phyloP scores from a whole-genome alignment of 1,140 invertebrate species.

The Ceratitis capitata region DNA sequence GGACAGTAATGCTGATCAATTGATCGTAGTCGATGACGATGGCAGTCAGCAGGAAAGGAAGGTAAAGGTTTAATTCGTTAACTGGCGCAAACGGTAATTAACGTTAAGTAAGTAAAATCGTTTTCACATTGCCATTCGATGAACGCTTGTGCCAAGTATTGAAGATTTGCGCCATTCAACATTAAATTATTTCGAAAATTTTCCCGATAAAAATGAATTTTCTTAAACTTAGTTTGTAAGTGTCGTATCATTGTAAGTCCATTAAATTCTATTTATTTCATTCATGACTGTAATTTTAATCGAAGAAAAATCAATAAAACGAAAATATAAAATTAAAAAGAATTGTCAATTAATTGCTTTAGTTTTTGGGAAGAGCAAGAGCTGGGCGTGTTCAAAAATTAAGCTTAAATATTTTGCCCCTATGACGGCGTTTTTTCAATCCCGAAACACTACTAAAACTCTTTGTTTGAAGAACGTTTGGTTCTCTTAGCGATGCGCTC shows the following conservation, averaged over 20 bases:
- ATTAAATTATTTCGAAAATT: neutral
- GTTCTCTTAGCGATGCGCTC: no score
- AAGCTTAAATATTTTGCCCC: no score
- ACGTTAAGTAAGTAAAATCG: neutral
- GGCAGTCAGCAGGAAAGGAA: slow-evolving; percentile 1
- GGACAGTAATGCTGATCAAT: slow-evolving; percentile 1
- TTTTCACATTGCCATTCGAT: neutral
- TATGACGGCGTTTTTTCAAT: no score
- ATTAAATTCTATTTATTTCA: slow-evolving; percentile 37
- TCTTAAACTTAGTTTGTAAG: slow-evolving; percentile 20
- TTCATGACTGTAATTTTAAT: slow-evolving; percentile 20
- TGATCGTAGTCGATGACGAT: slow-evolving; percentile 60
- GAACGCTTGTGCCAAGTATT: neutral
- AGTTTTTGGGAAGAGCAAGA: no score
- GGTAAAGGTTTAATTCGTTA: neutral
- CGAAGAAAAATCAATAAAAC: neutral
- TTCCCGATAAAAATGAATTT: neutral
- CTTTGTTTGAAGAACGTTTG: no score
- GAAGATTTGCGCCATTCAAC: neutral
- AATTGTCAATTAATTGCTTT: no score
- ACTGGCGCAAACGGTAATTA: neutral
- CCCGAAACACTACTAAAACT: no score
- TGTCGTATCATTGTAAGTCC: neutral
- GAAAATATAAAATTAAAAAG: no score
- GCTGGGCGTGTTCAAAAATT: no score